Conservation (phyloP, 2,888 invertebrate genomes). For the Pachliopta kotzebuea region DNA sequence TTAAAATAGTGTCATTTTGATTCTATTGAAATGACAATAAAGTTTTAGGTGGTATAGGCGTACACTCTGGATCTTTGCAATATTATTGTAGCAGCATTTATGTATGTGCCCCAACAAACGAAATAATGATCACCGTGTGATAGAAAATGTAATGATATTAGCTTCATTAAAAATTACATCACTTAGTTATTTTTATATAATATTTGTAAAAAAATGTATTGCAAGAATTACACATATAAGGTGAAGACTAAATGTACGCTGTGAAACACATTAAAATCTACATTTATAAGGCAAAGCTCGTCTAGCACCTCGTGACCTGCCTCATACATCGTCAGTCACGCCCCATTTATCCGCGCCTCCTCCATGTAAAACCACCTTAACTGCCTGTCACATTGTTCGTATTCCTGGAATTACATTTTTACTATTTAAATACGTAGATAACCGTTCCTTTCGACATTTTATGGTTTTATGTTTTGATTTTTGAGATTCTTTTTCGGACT, state of each 20-base stretch:
- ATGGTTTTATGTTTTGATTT: constrained; percentile 12
- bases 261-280: constrained; percentile 14
- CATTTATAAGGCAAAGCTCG: constrained; percentile 24
- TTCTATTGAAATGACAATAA: too few species aligned
- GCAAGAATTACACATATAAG: not conserved
- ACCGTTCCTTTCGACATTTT: constrained; percentile 14
- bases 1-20: not conserved
- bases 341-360: constrained; percentile 61
- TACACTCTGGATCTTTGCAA: too few species aligned
- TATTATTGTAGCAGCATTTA: too few species aligned
- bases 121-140: too few species aligned
- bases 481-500: not conserved
- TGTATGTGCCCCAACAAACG: too few species aligned
- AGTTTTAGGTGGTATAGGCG: too few species aligned
- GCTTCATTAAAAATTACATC: too few species aligned
- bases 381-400: constrained; percentile 46
- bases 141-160: too few species aligned
- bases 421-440: constrained; percentile 19
- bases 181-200: not conserved
- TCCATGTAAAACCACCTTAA: constrained; percentile 49
- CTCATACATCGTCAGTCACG: constrained; percentile 60
- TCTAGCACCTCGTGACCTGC: constrained; percentile 60
- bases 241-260: not conserved
- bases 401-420: constrained; percentile 35
- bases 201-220: not conserved